Evolutionary conservation across 2,888 invertebrate genomes (phyloP).

Genomic region (Cephalotes varians): DNA sequence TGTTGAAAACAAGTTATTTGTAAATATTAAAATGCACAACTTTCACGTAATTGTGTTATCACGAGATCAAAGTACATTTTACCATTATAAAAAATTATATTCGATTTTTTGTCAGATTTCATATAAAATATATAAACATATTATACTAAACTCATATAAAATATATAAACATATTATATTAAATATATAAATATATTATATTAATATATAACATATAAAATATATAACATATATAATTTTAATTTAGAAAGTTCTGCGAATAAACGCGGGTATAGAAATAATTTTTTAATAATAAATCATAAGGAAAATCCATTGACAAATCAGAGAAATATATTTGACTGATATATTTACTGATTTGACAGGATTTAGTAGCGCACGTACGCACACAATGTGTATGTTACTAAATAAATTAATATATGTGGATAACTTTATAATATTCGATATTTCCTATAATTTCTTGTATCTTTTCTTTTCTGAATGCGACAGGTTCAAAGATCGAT

Average conservation of each 20-base stretch:
- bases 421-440: neutral
- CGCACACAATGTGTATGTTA: too few species aligned
- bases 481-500: neutral
- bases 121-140: too few species aligned
- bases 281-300: neutral
- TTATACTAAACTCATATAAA: too few species aligned
- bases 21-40: neutral
- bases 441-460: neutral
- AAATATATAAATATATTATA: neutral
- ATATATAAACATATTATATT: too few species aligned
- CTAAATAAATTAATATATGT: neutral
- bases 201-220: neutral
- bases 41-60: neutral
- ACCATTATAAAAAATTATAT: neutral
- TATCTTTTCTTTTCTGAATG: neutral
- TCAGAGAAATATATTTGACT: neutral
- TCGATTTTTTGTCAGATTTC: too few species aligned
- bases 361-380: neutral
- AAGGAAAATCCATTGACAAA: neutral
- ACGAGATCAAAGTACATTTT: neutral
- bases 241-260: neutral
- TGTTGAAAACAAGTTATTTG: neutral
- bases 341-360: neutral
- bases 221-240: neutral
- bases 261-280: neutral